These are phyloP conservation scores for Ochotona curzoniae DNA, from an alignment of 2,113 vertebrate genomes.

Conservation along the genomic window DNA sequence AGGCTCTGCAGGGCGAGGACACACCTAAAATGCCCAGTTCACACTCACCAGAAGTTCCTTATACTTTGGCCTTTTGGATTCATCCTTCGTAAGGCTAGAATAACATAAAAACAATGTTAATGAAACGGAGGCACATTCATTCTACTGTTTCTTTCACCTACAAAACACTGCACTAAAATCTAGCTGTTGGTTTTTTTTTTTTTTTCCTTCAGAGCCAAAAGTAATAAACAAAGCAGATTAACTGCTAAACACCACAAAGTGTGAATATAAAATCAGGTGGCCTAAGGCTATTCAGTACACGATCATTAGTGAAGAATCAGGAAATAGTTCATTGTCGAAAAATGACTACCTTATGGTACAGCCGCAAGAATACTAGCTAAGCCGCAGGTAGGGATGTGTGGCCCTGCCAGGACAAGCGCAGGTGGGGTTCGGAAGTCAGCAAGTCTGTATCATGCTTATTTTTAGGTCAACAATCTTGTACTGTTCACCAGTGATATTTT, in stretches of 20 bases:
- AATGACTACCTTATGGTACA: background rate
- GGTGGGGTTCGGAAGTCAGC: too few species aligned
- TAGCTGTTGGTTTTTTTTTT: background rate
- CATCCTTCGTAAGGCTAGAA: constrained; percentile 99
- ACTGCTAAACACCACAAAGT: background rate
- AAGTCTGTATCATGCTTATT: too few species aligned
- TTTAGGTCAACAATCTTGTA: too few species aligned
- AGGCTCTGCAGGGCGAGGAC: background rate
- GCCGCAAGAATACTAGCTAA: background rate
- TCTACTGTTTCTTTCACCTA: constrained; percentile 36
- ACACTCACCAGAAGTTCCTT: constrained; percentile 98
- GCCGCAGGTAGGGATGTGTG: too few species aligned
- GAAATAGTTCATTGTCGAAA: background rate
- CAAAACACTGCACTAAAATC: constrained; percentile 17
- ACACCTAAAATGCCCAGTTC: background rate
- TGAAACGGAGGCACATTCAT: constrained; percentile 52
- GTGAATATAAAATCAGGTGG: background rate
- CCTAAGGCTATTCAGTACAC: background rate
- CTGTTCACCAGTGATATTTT: too few species aligned
- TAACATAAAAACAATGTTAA: constrained; percentile 64
- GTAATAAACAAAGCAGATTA: constrained; percentile 7
- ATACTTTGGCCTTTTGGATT: constrained; percentile 99
- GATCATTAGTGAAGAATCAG: background rate
- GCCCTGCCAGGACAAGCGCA: too few species aligned
- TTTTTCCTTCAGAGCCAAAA: constrained; percentile 13